phyloP scores from a whole-genome alignment of 2,888 invertebrate genomes.

The Acleris laterana region DNA sequence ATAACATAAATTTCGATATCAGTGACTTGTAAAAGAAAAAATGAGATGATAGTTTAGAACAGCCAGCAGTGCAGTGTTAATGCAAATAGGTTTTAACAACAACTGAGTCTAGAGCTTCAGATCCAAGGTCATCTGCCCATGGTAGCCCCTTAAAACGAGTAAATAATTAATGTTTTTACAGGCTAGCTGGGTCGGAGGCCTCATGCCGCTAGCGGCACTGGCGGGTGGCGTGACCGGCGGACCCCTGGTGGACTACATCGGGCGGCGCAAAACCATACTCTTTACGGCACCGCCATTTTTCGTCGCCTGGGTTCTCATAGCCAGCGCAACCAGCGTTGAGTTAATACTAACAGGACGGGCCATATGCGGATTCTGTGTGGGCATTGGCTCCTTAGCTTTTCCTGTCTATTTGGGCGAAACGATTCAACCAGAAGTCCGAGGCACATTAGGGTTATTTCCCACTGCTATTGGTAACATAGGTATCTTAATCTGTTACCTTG shows the following conservation, averaged over 20 bases:
- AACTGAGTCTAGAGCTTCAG: no score
- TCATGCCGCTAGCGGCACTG: conserved; percentile 95
- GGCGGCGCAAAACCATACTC: conserved; percentile 92
- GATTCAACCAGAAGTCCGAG: conserved; percentile 95
- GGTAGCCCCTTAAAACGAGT: no score
- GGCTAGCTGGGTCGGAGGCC: conserved; percentile 94
- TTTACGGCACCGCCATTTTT: conserved; percentile 92
- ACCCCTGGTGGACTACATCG: conserved; percentile 93
- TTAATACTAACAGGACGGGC: conserved; percentile 92
- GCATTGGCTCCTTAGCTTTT: conserved; percentile 93
- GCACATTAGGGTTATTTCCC: conserved; percentile 93
- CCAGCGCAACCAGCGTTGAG: conserved; percentile 88
- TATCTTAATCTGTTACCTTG: conserved; percentile 90
- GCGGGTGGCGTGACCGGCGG: conserved; percentile 93
- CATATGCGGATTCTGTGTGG: conserved; percentile 94
- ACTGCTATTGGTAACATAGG: conserved; percentile 95
- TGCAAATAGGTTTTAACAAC: no score
- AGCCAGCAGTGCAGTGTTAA: no score
- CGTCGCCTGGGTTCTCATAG: conserved; percentile 92
- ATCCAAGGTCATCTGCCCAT: no score
- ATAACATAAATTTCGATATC: no score
- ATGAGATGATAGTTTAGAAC: no score
- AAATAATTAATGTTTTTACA: conserved; percentile 58
- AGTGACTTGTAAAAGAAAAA: no score
- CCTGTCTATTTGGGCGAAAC: conserved; percentile 98